Conservation (phyloP, 1,140 invertebrate species). For the Neocloeon triangulifer region DNA sequence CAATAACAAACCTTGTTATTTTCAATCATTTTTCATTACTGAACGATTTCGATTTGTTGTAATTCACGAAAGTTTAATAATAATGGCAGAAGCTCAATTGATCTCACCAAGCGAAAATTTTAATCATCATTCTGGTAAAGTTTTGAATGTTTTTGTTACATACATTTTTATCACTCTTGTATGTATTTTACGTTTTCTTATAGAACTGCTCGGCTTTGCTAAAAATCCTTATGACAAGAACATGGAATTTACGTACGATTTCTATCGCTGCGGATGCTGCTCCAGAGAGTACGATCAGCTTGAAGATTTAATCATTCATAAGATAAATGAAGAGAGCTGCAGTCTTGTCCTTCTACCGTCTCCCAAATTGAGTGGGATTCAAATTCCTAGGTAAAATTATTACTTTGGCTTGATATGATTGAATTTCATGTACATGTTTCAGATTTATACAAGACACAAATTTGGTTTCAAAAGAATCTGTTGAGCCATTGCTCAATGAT, state of each 20-base stretch:
- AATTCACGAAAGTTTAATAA: too few relatives aligned
- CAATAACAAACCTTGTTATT: too few relatives aligned
- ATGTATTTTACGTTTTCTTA: too few relatives aligned
- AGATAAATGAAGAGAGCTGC: not conserved
- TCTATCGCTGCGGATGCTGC: constrained; percentile 1
- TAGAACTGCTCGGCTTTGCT: too few relatives aligned
- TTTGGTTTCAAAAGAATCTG: not conserved
- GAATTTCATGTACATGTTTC: not conserved
- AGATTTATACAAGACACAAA: not conserved
- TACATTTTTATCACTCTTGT: too few relatives aligned
- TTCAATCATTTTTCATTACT: too few relatives aligned
- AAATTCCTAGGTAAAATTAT: constrained; percentile 2
- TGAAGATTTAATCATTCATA: constrained; percentile 1
- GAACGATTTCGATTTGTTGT: too few relatives aligned
- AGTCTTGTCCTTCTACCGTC: not conserved
- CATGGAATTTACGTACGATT: not conserved
- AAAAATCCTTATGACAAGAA: not conserved
- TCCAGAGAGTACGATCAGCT: not conserved
- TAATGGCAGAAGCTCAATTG: too few relatives aligned
- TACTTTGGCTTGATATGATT: not conserved
- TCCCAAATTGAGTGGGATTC: not conserved
- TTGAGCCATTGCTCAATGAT: not conserved
- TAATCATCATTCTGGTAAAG: too few relatives aligned
- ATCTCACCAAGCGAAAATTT: too few relatives aligned
- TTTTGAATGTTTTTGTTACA: too few relatives aligned